Evolutionary conservation across 1,140 invertebrate species (phyloP), one percentile per base, ranked within the genome.

Genomic region (Cotesia typhae): DNA sequence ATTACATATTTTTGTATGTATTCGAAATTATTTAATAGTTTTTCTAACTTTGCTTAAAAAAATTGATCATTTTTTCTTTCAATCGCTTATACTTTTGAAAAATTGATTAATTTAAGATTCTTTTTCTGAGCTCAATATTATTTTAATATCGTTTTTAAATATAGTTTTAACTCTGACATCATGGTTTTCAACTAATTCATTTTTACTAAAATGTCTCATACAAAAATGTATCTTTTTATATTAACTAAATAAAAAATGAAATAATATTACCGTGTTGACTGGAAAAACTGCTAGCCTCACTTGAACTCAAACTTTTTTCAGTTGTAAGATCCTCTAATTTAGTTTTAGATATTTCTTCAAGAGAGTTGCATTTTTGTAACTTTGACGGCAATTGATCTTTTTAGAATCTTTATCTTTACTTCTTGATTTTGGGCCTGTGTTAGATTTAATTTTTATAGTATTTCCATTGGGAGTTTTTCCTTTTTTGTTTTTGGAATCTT

Each of bases 331-430:
- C 92, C 77, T 92, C 91, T 20, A 92, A 83, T 83, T 90, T 92
- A 10, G 90, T 90, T 67, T 90, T 90, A 2, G 91, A 92, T 72
- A 93, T 89, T 83, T 93, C 92, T 82, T 93, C 92, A 47, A 93
- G 81, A 9, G 91, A 92, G 76, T 90, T 90, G 53, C 91, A 90
- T 74, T 91, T 91, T 79, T 92, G 89, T 52, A 90, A 78, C 65
- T 88, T 85, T 37, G 82, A 87, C 78, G 84, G 65, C 75, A 84
- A 85, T 79, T 84, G 81, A 79, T 86, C 85, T 20, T 84, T 69
- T 87, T 87, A 3, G 81, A 73, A 63, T 87, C 85, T 61, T 87
- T 86, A 12, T 87, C 85, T 55, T 83, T 80, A 17, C 81, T 79
- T 35, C 85, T 80, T 47, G 85, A 80, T 72, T 86, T 87, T n/a